A percentile compares a stretch with the other conserved stretches of the same genome.
phyloP scores from a whole-genome alignment of 2,888 invertebrate genomes.

The Torymus tubicola region DNA sequence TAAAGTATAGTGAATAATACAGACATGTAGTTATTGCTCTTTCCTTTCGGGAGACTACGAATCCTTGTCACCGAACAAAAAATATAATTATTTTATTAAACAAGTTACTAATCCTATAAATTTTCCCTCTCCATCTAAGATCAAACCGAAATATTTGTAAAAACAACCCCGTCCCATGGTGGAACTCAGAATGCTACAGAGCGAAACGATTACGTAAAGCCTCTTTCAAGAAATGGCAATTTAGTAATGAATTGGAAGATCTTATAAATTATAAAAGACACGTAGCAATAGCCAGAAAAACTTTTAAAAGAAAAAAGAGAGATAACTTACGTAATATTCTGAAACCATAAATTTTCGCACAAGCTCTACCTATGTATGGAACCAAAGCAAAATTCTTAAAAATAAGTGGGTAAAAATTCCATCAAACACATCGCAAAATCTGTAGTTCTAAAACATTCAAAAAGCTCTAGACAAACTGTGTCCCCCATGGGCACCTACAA shows the following conservation, averaged over 20 bases:
- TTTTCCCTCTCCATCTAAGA: not conserved
- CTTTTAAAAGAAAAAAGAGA: not conserved
- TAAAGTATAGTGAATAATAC: too few species aligned
- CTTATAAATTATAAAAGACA: not conserved
- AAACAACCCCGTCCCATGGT: not conserved
- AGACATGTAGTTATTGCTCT: too few species aligned
- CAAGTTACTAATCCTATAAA: not conserved
- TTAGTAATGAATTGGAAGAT: not conserved
- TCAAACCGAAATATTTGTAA: not conserved
- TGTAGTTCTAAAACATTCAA: not conserved
- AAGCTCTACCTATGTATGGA: not conserved
- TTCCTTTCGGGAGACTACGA: not conserved
- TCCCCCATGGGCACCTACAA: not conserved
- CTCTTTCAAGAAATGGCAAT: not conserved
- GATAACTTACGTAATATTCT: not conserved
- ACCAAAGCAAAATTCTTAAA: not conserved
- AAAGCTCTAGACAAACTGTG: not conserved
- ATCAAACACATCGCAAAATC: not conserved
- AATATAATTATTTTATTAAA: not conserved
- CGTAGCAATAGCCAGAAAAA: not conserved
- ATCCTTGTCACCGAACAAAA: too few species aligned
- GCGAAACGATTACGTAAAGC: not conserved
- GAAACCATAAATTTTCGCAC: not conserved
- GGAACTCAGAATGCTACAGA: constrained; percentile 13
- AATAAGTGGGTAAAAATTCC: not conserved